Evolutionary conservation across 1,140 invertebrate species (phyloP), one percentile per base, ranked within the genome.

Genomic region (Nilaparvata lugens): DNA sequence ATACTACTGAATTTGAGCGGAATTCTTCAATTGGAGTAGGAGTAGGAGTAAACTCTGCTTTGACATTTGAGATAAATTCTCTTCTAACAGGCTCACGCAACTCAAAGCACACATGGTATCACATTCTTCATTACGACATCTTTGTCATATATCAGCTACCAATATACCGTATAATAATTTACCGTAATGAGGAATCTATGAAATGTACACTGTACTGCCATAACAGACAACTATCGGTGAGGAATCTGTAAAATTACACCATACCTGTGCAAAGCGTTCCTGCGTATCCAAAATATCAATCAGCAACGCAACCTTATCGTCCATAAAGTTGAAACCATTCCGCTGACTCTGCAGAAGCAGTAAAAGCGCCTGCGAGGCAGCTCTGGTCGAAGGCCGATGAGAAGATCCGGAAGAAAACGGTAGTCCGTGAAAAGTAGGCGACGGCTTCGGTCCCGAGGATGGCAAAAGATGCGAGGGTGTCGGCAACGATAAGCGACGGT

Each of bases 251-350:
- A 16, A 6, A 48, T 19, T 18, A 48, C 4, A 48, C 21, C 9
- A 9, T 48, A 48, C 45, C 45, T 48, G 45, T 68, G 86, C 85
- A 67, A 90, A 86, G 68, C 81, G 77, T 72, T 89, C 85, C 75
- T 89, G 87, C 13, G 85, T 84, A 67, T 88, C 86, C 67, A 89
- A 77, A 62, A 90, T 89, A 62, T 90, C 87, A 66, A 88, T 83
- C 71, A 88, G 87, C 13, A 90, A 77, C 11, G 82, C 81, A 65
- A 90, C 78, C 68, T 87, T 86, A 71, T 89, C 85, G 65, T 88
- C 85, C 71, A 83, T 78, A 64, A 86, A 82, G 62, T 84, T 83
- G 71, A 87, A 86, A 2, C 85, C 85, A 68, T 88, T 87, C 16
- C 83, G 72, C 1, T 84, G 83, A 68, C 84, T 80, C 31, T 77